These are phyloP conservation scores for Ictidomys tridecemlineatus DNA, from an alignment of 2,113 vertebrate genomes.

Conservation along the genomic window DNA sequence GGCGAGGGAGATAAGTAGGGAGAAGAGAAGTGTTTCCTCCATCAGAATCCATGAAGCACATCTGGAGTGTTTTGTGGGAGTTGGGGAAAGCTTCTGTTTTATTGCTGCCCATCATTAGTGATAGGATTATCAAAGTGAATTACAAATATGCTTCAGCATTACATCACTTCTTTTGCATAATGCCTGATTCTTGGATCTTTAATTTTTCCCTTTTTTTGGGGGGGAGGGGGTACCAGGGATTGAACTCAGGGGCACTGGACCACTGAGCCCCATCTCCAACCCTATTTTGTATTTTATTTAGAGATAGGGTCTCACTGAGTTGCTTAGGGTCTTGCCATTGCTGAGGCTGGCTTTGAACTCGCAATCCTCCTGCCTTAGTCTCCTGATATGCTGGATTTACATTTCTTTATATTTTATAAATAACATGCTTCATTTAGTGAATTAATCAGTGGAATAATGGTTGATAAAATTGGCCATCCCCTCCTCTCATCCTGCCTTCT, in stretches of 20 bases:
- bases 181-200: background rate
- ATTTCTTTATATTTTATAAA: background rate
- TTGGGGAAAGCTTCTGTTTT: background rate
- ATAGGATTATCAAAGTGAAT: background rate
- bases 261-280: too few species aligned
- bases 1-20: background rate
- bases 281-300: too few species aligned
- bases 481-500: background rate
- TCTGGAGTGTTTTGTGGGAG: background rate
- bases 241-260: too few species aligned
- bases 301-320: too few species aligned
- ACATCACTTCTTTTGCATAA: background rate
- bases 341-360: too few species aligned
- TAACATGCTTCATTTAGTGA: background rate
- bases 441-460: background rate
- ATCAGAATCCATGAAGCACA: background rate
- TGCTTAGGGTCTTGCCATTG: too few species aligned
- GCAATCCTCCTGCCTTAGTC: too few species aligned
- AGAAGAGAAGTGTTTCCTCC: too few species aligned
- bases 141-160: background rate
- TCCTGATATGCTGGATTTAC: too few species aligned
- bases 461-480: background rate
- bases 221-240: too few species aligned
- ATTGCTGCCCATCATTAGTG: background rate
- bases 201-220: background rate